Evolutionary conservation across 1,140 invertebrate genomes (phyloP), one percentile per base, ranked within the genome.

Genomic region (Caenorhabditis tropicalis): DNA sequence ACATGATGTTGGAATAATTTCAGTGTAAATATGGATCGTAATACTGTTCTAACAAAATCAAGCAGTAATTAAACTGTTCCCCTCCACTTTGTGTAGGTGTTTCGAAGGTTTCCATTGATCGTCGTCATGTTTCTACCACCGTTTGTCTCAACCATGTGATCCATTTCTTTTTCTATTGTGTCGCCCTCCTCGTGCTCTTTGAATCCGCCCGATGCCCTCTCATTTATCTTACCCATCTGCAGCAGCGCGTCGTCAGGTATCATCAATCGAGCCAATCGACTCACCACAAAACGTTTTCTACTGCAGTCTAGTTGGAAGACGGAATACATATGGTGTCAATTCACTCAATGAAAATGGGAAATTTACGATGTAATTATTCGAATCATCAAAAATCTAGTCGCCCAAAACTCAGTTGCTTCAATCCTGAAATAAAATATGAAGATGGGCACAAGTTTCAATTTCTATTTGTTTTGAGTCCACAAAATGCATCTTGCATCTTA

Each of bases 181-280:
- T 74, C 65, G 58, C 58, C 58, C 29, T 74, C 65, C 65, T 74
- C 65, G 65, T 74, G 65, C 65, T 74, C 65, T 74, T 74, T 74
- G 65, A 74, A 74, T 74, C 36, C 21, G 65, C 65, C n/a, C 58
- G 58, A 33, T 58, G 31, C 58, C n/a, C n/a, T 15, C 65, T 43
- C 33, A 74, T 74, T 74, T 74, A 74, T 74, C 65, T 43, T 43
- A 74, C 33, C 65, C 65, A 74, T 74, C 65, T 74, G 65, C 65
- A 74, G 36, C 65, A 39, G 6, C 27, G 49, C 58, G n/a, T 43
- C 65, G 19, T 74, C 65, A 74, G 65, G 65, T 74, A 43, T 74
- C 65, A 74, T 74, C 36, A 74, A 43, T 74, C 65, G 36, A 4
- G 3, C 16, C 65, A 74, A 74, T 43, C 65, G 65, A 74, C 36